These are phyloP conservation scores for Lamprotornis superbus DNA, from an alignment of 2,113 vertebrate species.

Conservation along the genomic window DNA sequence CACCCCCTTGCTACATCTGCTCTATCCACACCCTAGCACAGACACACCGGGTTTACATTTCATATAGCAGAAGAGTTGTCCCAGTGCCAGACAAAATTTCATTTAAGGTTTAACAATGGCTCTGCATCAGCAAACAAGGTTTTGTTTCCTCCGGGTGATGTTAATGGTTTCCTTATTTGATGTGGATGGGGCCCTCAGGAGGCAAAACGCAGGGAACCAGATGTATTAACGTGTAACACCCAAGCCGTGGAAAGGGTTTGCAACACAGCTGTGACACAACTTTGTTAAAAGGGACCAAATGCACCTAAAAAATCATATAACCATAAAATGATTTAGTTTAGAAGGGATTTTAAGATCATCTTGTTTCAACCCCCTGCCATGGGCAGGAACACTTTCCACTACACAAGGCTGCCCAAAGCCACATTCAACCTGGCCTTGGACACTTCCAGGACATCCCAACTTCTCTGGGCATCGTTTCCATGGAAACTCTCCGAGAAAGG, in stretches of 20 bases:
- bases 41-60: fast-evolving
- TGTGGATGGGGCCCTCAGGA: neutral
- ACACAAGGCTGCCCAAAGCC: neutral
- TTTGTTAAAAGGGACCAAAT: no score
- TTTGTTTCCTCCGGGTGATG: neutral
- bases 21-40: fast-evolving
- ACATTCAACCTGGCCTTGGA: neutral
- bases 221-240: fast-evolving
- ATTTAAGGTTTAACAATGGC: neutral
- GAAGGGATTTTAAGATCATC: neutral
- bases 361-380: neutral
- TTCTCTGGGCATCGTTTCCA: no score
- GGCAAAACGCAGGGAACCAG: neutral
- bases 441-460: neutral
- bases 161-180: neutral
- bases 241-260: neutral
- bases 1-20: fast-evolving
- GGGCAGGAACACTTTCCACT: neutral
- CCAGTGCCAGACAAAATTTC: neutral
- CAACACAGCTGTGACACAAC: neutral
- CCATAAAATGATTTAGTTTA: neutral
- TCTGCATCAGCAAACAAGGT: neutral
- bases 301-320: no score
- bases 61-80: neutral
- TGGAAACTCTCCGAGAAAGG: neutral